Evolutionary conservation across 2,797 vertebrate genomes (phyloP).

Genomic region (Triplophysa yarkandensis): DNA sequence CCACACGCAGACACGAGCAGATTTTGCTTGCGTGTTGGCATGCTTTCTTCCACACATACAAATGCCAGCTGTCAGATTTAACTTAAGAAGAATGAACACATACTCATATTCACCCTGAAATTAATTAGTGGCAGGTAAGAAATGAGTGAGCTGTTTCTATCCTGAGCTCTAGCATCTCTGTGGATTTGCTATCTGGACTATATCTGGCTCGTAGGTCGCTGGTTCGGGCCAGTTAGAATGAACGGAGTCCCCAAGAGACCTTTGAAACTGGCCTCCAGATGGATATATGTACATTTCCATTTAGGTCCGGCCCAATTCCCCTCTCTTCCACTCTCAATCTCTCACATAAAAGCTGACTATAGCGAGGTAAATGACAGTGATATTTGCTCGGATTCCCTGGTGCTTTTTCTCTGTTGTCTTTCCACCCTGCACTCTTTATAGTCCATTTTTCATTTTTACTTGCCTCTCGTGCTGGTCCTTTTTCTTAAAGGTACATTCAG

Average conservation of each 20-base stretch:
- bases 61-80: not conserved
- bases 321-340: conserved; percentile 29
- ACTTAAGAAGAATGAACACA: not conserved
- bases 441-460: conserved; percentile 10
- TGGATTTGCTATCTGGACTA: conserved; percentile 69
- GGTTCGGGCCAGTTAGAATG: conserved; percentile 65
- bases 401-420: conserved; percentile 26
- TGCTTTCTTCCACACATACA: not conserved
- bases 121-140: conserved; percentile 78
- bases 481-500: not conserved
- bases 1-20: conserved; percentile 8
- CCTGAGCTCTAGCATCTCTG: conserved; percentile 69
- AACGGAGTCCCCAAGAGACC: conserved; percentile 52
- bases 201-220: conserved; percentile 74
- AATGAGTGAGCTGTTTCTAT: conserved; percentile 69
- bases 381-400: conserved; percentile 54
- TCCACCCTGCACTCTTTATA: conserved; percentile 23
- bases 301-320: conserved; percentile 45
- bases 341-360: conserved; percentile 45
- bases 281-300: conserved; percentile 60
- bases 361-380: conserved; percentile 55
- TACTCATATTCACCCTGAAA: conserved; percentile 66
- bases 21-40: not conserved
- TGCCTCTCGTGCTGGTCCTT: conserved; percentile 2
- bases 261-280: conserved; percentile 49